Conservation (phyloP, 2,113 vertebrate species). For the Pollachius pollachius region DNA sequence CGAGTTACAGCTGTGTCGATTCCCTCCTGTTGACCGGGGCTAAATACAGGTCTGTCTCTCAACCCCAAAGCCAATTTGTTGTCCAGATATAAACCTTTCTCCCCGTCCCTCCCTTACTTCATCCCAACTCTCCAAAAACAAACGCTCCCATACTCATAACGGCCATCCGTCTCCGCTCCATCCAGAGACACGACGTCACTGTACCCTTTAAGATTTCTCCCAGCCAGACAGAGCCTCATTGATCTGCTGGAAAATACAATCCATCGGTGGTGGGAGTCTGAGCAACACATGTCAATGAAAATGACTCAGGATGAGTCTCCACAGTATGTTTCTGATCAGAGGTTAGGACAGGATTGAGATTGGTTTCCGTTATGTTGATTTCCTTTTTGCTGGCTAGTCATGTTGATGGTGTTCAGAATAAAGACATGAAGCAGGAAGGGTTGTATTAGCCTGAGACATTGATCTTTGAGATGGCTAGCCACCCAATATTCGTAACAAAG, state of each 20-base stretch:
- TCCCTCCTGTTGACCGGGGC: slow-evolving; percentile 49
- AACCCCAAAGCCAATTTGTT: slow-evolving; percentile 45
- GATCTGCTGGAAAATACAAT: slow-evolving; percentile 29
- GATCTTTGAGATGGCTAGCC: too few relatives aligned
- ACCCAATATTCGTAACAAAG: too few relatives aligned
- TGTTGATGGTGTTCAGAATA: too few relatives aligned
- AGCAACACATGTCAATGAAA: not conserved
- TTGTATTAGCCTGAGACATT: too few relatives aligned
- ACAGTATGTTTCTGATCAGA: too few relatives aligned
- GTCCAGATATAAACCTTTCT: slow-evolving; percentile 47
- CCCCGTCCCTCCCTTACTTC: slow-evolving; percentile 17
- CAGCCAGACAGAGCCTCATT: slow-evolving; percentile 38
- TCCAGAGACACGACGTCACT: slow-evolving; percentile 29
- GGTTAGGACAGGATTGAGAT: too few relatives aligned
- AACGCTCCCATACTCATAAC: slow-evolving; percentile 41
- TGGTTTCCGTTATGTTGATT: too few relatives aligned
- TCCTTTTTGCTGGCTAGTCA: too few relatives aligned
- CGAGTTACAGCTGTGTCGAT: slow-evolving; percentile 52
- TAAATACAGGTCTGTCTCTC: slow-evolving; percentile 54
- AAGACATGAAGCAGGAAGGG: too few relatives aligned
- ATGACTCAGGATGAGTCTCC: not conserved
- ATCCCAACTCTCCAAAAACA: slow-evolving; percentile 38
- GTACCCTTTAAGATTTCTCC: slow-evolving; percentile 33
- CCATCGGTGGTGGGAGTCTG: slow-evolving; percentile 1
- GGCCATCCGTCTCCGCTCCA: slow-evolving; percentile 29